Percentiles rank a stretch among this genome's conserved stretches.
Conservation (phyloP, 2,113 vertebrate species). For the Mus musculus region DNA sequence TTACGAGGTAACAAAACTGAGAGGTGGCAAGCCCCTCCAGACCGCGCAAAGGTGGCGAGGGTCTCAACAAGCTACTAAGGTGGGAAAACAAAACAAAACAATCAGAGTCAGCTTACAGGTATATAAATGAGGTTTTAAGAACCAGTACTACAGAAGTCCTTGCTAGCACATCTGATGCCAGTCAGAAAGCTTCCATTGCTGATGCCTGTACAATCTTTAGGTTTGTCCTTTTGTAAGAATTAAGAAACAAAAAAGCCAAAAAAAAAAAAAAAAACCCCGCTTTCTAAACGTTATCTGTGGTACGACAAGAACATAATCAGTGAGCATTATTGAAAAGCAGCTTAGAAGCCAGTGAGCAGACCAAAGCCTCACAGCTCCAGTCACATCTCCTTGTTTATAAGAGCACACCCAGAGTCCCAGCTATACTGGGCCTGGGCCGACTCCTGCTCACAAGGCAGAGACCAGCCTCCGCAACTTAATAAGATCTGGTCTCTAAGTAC, state of each 20-base stretch:
- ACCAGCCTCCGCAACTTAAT: background rate
- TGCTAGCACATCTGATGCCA: background rate
- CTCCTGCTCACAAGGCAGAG: background rate
- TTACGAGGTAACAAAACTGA: conserved; percentile 41
- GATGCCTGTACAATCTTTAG: conserved; percentile 11
- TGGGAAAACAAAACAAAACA: background rate
- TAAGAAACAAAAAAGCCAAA: conserved; percentile 44
- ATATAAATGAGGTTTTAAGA: conserved; percentile 44
- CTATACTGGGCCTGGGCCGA: too few species aligned
- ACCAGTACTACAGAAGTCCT: background rate
- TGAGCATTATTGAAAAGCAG: background rate
- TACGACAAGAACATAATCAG: background rate
- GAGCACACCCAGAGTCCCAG: background rate
- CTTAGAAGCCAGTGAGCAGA: background rate
- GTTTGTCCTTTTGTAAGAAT: background rate
- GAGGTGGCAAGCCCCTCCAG: background rate
- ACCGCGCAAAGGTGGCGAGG: background rate
- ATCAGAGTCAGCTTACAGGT: background rate
- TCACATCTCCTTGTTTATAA: background rate
- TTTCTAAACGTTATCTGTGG: conserved; percentile 13
- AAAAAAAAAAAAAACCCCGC: background rate
- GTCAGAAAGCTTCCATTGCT: background rate
- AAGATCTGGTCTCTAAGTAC: background rate
- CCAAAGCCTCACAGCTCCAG: background rate
- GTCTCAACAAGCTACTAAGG: background rate